A percentile compares a stretch with the other conserved stretches of the same genome.
phyloP scores from a whole-genome alignment of 2,113 vertebrate genomes.

The Boleophthalmus pectinirostris region DNA sequence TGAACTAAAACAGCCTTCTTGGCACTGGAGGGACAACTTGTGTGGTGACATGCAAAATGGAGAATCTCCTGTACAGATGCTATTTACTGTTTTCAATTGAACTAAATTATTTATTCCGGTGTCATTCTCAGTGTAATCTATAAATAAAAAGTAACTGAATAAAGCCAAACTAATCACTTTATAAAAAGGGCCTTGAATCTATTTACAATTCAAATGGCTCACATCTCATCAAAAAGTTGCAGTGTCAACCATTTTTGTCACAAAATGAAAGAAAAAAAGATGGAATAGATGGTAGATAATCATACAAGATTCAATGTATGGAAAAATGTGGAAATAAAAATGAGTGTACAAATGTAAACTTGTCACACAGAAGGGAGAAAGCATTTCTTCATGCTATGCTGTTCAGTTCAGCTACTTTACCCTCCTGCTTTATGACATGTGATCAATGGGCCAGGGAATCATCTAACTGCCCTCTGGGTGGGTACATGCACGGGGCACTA shows the following conservation, averaged over 20 bases:
- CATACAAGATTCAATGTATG: too few species aligned
- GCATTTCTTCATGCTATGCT: slow-evolving; percentile 9
- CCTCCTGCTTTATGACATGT: not conserved
- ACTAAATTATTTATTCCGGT: too few species aligned
- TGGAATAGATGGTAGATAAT: not conserved
- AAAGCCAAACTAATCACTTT: not conserved
- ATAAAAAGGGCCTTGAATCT: not conserved
- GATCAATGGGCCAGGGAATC: not conserved
- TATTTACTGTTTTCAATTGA: not conserved
- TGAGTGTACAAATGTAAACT: not conserved
- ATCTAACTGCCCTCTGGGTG: slow-evolving; percentile 20
- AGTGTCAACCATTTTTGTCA: not conserved
- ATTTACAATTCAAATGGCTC: not conserved
- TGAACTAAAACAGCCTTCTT: slow-evolving; percentile 19
- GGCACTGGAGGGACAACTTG: slow-evolving; percentile 20
- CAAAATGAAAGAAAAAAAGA: slow-evolving; percentile 9
- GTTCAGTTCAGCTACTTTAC: not conserved
- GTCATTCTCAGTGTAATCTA: not conserved
- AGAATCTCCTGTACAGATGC: not conserved
- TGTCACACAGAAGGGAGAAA: slow-evolving; percentile 13
- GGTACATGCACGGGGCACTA: not conserved
- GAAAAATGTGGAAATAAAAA: not conserved
- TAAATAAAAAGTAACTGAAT: not conserved
- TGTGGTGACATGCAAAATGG: slow-evolving; percentile 40
- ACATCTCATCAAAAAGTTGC: slow-evolving; percentile 6